Percentiles rank a stretch among this genome's conserved stretches.
These are phyloP conservation scores for Heterodera carotae DNA, from an alignment of 1,140 invertebrate genomes.

Conservation along the genomic window DNA sequence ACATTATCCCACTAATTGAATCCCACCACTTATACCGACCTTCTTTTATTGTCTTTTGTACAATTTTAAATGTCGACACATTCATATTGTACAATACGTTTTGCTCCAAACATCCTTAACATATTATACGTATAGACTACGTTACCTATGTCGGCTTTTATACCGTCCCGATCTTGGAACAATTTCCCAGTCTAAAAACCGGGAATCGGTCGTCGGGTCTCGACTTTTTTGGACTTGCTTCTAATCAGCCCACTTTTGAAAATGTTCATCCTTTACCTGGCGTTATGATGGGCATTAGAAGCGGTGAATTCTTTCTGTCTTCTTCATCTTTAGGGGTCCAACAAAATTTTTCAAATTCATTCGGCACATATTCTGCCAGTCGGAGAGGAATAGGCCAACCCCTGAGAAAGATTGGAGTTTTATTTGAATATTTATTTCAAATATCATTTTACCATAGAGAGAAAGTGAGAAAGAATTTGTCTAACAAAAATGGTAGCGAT, in stretches of 20 bases:
- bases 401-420: neutral
- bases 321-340: neutral
- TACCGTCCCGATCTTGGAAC: too few relatives aligned
- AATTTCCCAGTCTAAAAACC: too few relatives aligned
- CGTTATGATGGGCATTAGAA: neutral
- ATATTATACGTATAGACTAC: too few relatives aligned
- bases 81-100: slow-evolving; percentile 11
- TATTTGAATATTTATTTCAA: neutral
- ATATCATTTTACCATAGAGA: neutral
- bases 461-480: slow-evolving; percentile 21
- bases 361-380: neutral
- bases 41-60: slow-evolving; percentile 3
- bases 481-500: slow-evolving; percentile 5
- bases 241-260: too few relatives aligned
- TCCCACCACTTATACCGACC: too few relatives aligned
- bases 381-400: neutral
- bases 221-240: too few relatives aligned
- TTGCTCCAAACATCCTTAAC: slow-evolving; percentile 11
- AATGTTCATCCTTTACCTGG: neutral
- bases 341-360: neutral
- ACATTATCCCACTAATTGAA: neutral
- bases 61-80: neutral
- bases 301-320: neutral
- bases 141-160: too few relatives aligned
- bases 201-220: too few relatives aligned